These are phyloP conservation scores for Cariama cristata DNA, from an alignment of 2,113 vertebrate genomes.

Conservation along the genomic window DNA sequence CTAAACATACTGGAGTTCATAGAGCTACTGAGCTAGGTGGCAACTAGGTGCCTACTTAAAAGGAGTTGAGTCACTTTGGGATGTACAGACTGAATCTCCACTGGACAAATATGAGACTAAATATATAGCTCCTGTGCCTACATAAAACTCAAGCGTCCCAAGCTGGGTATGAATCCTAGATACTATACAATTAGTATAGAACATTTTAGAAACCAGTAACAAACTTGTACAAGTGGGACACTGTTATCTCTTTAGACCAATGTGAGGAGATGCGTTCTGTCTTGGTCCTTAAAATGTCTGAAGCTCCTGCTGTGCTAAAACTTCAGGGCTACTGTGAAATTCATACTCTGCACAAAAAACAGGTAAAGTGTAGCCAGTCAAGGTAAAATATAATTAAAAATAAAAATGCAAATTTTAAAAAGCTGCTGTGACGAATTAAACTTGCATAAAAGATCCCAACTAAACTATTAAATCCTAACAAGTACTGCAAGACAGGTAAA, in stretches of 20 bases:
- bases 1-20: rapidly evolving
- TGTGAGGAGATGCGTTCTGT: neutral
- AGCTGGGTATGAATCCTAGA: neutral
- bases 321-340: neutral
- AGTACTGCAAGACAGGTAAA: neutral
- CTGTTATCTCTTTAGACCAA: neutral
- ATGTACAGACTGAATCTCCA: neutral
- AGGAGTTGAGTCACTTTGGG: neutral
- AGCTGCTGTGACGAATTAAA: neutral
- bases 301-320: neutral
- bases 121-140: neutral
- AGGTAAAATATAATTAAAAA: neutral
- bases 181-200: neutral
- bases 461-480: neutral
- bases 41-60: neutral
- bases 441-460: neutral
- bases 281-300: neutral
- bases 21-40: neutral
- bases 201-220: neutral
- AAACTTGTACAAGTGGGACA: neutral
- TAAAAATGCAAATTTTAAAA: neutral
- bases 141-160: neutral
- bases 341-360: neutral
- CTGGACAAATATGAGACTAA: neutral
- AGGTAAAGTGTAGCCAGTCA: neutral